phyloP scores from a whole-genome alignment of 2,888 invertebrate genomes.

The Monopis laevigella region DNA sequence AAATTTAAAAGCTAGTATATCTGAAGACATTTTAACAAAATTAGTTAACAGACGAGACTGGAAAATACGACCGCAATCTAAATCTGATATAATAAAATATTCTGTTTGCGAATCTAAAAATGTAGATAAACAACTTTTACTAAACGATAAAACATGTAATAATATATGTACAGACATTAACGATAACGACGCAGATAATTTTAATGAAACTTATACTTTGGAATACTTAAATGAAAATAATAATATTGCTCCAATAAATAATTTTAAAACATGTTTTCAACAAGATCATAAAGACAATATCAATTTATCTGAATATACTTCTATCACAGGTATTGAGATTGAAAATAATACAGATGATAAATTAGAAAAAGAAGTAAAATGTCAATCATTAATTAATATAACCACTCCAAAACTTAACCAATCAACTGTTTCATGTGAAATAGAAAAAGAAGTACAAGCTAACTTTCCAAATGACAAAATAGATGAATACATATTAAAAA shows the following conservation, averaged over 20 bases:
- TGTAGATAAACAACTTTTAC: too few relatives aligned
- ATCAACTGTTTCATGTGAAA: conserved; percentile 16
- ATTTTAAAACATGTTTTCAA: too few relatives aligned
- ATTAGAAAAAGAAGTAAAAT: conserved; percentile 36
- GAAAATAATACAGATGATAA: conserved; percentile 18
- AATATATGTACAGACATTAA: too few relatives aligned
- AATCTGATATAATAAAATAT: neutral
- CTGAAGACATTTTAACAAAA: conserved; percentile 52
- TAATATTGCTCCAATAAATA: neutral
- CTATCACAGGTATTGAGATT: too few relatives aligned
- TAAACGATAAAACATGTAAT: too few relatives aligned
- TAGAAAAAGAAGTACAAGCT: conserved; percentile 41
- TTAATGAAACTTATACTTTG: too few relatives aligned
- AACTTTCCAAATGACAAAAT: conserved; percentile 47
- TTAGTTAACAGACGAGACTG: conserved; percentile 48
- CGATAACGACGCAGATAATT: too few relatives aligned
- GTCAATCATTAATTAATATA: conserved; percentile 29
- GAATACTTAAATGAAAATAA: neutral
- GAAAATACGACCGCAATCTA: conserved; percentile 19
- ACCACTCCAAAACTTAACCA: neutral
- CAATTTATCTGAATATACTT: too few relatives aligned
- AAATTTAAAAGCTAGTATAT: too few relatives aligned
- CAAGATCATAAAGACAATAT: too few relatives aligned
- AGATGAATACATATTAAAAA: conserved; percentile 45
- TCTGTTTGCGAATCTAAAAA: too few relatives aligned